These are phyloP conservation scores for Corella eumyota DNA, from an alignment of 23 tunicate genomes.

Conservation along the genomic window DNA sequence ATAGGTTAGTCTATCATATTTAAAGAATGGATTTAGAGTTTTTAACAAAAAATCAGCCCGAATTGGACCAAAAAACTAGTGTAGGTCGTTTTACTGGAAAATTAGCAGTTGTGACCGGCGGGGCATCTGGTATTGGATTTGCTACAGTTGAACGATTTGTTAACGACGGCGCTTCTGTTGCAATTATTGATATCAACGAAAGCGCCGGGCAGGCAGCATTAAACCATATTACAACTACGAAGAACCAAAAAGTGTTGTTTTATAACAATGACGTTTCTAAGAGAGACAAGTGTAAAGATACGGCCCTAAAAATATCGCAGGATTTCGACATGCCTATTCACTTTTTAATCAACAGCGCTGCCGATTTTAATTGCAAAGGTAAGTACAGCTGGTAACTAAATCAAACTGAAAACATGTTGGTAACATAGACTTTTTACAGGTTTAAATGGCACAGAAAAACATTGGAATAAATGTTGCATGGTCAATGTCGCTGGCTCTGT, in stretches of 20 bases:
- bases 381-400: neutral
- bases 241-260: slow-evolving; percentile 10
- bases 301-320: slow-evolving; percentile 9
- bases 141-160: slow-evolving; percentile 76
- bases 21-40: too few relatives aligned
- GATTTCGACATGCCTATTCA: slow-evolving; percentile 20
- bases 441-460: slow-evolving; percentile 8
- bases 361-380: slow-evolving; percentile 55
- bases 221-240: slow-evolving; percentile 12
- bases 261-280: slow-evolving; percentile 35
- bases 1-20: too few relatives aligned
- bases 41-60: slow-evolving; percentile 14
- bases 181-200: slow-evolving; percentile 38
- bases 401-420: neutral
- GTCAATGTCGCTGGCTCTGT: slow-evolving; percentile 46
- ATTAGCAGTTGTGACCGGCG: slow-evolving; percentile 38
- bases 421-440: slow-evolving; percentile 8
- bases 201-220: slow-evolving; percentile 19
- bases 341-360: slow-evolving; percentile 39
- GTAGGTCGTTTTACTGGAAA: slow-evolving; percentile 25
- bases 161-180: slow-evolving; percentile 74
- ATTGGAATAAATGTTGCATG: slow-evolving; percentile 45
- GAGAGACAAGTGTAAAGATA: slow-evolving; percentile 5
- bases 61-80: slow-evolving; percentile 29
- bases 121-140: slow-evolving; percentile 68